Percentiles rank a stretch among this genome's conserved stretches.
Conservation (phyloP, 1,140 invertebrate species). For the Odontomachus brunneus region DNA sequence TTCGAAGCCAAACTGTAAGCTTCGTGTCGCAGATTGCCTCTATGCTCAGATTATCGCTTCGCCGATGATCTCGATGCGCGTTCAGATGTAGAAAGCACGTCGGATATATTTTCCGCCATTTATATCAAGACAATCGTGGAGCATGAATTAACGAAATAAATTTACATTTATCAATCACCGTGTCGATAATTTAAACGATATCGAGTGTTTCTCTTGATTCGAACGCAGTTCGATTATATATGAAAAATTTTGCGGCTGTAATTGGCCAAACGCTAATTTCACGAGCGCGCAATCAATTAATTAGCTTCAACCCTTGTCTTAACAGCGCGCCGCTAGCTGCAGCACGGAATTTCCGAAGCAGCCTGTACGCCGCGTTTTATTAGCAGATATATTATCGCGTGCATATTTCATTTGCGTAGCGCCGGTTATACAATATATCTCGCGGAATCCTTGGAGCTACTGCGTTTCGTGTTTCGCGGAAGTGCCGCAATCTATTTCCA, state of each 20-base stretch:
- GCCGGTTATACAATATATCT: conserved; percentile 35
- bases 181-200: conserved; percentile 27
- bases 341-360: conserved; percentile 24
- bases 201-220: not conserved
- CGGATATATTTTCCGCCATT: too few relatives aligned
- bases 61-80: not conserved
- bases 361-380: conserved; percentile 36
- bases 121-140: too few relatives aligned
- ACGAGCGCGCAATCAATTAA: conserved; percentile 25
- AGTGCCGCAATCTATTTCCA: conserved; percentile 49
- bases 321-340: not conserved
- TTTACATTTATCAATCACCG: not conserved
- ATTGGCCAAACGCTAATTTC: conserved; percentile 34
- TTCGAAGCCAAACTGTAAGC: conserved; percentile 22
- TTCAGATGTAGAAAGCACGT: not conserved
- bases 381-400: conserved; percentile 51
- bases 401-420: conserved; percentile 43
- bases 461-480: conserved; percentile 39
- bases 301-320: conserved; percentile 30
- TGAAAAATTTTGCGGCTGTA: conserved; percentile 10
- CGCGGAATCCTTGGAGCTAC: conserved; percentile 45
- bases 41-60: conserved; percentile 1
- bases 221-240: not conserved
- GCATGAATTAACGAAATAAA: conserved; percentile 3
- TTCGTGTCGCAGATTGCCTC: not conserved